These are phyloP conservation scores for Cacatua alba DNA, from an alignment of 2,113 vertebrate genomes.

Conservation along the genomic window DNA sequence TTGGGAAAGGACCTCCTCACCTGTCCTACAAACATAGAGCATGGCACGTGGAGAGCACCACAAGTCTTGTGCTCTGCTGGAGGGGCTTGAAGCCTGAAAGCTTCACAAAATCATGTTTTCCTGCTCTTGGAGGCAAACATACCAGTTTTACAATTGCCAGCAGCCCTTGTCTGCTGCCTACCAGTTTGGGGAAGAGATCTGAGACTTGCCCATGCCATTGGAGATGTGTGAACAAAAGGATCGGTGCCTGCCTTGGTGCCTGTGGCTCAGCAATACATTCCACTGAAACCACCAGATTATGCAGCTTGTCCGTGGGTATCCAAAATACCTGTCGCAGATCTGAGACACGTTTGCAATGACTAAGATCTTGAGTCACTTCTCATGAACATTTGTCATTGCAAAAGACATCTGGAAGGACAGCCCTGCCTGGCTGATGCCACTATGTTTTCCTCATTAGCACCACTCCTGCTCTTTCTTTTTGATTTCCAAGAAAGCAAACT, in stretches of 20 bases:
- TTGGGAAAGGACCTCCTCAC: background rate
- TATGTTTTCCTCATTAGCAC: background rate
- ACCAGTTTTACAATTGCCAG: background rate
- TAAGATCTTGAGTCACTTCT: background rate
- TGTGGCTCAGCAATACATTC: fast-evolving
- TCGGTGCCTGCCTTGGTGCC: background rate
- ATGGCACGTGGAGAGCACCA: fast-evolving
- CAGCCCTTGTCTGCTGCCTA: background rate
- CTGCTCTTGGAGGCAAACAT: background rate
- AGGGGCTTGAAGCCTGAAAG: background rate
- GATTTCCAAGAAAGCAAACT: background rate
- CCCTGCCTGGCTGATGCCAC: background rate
- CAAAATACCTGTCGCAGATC: background rate
- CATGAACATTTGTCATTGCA: background rate
- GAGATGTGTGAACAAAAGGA: background rate
- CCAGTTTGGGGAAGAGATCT: background rate
- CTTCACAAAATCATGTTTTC: background rate
- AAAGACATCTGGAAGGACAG: background rate
- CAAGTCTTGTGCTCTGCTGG: background rate
- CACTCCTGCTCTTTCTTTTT: background rate
- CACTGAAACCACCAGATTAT: fast-evolving
- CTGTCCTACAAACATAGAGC: background rate
- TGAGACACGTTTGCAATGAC: background rate
- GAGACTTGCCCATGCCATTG: background rate
- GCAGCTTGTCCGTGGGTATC: background rate